Evolutionary conservation across 2,888 invertebrate genomes (phyloP).

Genomic region (Tetanocera ferruginea): DNA sequence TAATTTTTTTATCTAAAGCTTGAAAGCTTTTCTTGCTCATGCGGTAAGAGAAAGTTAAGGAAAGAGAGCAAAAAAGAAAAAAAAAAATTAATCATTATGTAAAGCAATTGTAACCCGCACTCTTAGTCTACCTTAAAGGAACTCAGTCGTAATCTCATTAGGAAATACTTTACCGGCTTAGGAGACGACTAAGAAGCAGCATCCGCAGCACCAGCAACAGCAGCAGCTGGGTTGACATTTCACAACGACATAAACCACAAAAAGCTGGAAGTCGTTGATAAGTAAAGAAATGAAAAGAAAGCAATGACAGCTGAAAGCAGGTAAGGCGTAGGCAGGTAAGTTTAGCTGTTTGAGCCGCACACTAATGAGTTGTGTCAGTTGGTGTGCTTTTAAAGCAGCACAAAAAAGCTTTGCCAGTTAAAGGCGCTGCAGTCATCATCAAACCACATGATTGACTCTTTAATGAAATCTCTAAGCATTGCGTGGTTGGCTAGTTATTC

Average conservation of each 20-base stretch:
- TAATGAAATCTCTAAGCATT: too few species aligned
- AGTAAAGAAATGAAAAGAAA: constrained; percentile 2
- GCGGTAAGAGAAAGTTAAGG: too few species aligned
- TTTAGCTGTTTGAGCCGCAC: background rate
- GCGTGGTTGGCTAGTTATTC: background rate
- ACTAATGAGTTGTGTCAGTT: background rate
- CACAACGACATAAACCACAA: constrained; percentile 7
- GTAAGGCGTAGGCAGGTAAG: background rate
- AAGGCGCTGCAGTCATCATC: too few species aligned
- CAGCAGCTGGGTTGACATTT: constrained; percentile 17
- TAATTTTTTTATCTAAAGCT: too few species aligned
- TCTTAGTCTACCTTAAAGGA: background rate
- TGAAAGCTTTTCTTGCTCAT: too few species aligned
- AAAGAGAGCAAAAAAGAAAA: background rate
- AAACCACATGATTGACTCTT: too few species aligned
- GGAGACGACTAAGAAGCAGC: background rate
- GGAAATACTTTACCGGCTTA: constrained; percentile 20
- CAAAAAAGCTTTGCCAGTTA: too few species aligned
- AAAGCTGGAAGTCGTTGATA: constrained; percentile 18
- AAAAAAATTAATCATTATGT: background rate
- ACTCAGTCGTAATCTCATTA: constrained; percentile 29
- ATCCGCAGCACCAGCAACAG: background rate
- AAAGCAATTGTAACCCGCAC: constrained; percentile 5
- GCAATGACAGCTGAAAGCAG: background rate
- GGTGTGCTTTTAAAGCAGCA: too few species aligned